Base-by-base conservation (phyloP, 1,140 invertebrate genomes). In the Notospermus geniculatus region DNA sequence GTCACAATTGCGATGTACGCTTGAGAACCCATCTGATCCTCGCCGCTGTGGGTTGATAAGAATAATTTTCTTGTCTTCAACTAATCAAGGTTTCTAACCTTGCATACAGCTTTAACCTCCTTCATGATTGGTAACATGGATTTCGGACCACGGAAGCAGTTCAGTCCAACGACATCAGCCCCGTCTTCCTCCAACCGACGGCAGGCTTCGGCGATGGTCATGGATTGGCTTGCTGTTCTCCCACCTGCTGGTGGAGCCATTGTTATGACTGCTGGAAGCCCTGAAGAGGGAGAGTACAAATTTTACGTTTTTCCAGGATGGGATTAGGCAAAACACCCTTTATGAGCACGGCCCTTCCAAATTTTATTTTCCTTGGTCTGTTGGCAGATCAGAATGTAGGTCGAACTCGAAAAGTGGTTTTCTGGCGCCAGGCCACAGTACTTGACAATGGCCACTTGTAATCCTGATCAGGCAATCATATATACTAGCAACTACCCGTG, bases 121-220 rank as follows among this genome's bases (percentile, higher is more conserved):
- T 57, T 73, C 39, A 76, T 59, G 1, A 66, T 13, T 15, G 64
- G 68, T 17, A 77, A 36, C 52, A 75, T 77, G 2, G 68, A 68
- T 17, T 13, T 29, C 0, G 72, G 75, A 5, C 76, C 76, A 9
- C 67, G 59, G 23, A 50, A 29, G 57, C 76, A 78, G 64, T 78
- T 78, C 5, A 78, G 59, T 0, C 74, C 74, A 23, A 77, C 75
- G 9, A 76, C 71, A 53, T 64, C 72, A 15, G 74, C 74, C 22
- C 76, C 76, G 23, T 62, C 66, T 13, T 73, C 69, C 59, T 78
- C 71, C 25, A 78, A 55, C 36, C 25, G 54, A 4, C 60, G 60
- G 54, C 68, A 69, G 4, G 73, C 75, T 43, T 71, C 72, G 4
- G 25, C 63, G 5, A 36, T 7, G 32, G 32, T 36, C 32, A 36